Base-by-base conservation (phyloP, 2,888 invertebrate genomes). In the Gari tellinella region DNA sequence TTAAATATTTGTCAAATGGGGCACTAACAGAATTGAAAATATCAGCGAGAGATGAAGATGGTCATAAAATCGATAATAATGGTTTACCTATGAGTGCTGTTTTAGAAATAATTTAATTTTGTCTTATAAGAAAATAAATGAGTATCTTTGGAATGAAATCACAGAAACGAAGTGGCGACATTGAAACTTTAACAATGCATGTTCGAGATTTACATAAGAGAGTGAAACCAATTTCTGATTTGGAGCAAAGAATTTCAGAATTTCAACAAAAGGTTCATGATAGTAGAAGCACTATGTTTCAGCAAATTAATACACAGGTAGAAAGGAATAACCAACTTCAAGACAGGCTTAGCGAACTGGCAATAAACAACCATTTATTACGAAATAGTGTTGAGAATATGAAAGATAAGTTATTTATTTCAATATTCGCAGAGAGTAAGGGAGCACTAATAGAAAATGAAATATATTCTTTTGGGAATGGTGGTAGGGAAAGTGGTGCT, bases 81-180 rank as follows among this genome's bases (percentile, higher is more conserved):
- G 62, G 62, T 5, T 61, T 61, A 40, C 53, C 72, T 25, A 65
- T 72, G 26, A 65, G 43, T 72, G 31, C 46, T 72, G 72, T 72
- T 40, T 61, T 61, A 51, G 63, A 60, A 58, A 58, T 53, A 10
- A 53, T 53, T 53, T 53, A 53, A 53, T 53, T 65, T 57, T 45
- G 23, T 25, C 31, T 19, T 43, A 17, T 58, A 46, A 52, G 14
- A 21, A 37, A 23, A 46, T 46, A 63, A 63, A 63, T 63, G 63
- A 63, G 63, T 46, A 63, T 63, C 40, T 53, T 63, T 23, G 55
- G 56, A 25, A 41, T 60, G n/a, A n/a, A n/a, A n/a, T n/a, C n/a
- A n/a, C n/a, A n/a, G n/a, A n/a, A n/a, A n/a, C n/a, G n/a, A n/a
- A n/a, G n/a, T n/a, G n/a, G n/a, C n/a, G n/a, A n/a, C n/a, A n/a